phyloP scores from a whole-genome alignment of 2,797 vertebrate species.

The Sylvia borin region DNA sequence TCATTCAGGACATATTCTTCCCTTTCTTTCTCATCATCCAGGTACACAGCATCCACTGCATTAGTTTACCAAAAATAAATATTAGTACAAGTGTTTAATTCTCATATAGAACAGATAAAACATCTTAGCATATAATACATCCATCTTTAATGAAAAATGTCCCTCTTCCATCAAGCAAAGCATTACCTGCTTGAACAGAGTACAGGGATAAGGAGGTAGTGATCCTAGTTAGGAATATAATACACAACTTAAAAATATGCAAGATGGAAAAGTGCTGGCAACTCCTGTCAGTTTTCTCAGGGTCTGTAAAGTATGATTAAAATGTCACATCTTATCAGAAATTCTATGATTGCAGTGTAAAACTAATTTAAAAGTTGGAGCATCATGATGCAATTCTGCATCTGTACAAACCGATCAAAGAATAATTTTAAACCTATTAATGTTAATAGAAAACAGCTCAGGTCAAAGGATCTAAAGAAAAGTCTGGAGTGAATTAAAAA shows the following conservation, averaged over 20 bases:
- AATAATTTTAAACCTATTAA: constrained; percentile 52
- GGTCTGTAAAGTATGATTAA: constrained; percentile 49
- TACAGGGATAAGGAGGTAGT: neutral
- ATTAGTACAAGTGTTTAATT: constrained; percentile 9
- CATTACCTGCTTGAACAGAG: neutral
- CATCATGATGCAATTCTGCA: neutral
- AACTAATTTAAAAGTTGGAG: constrained; percentile 37
- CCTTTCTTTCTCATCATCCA: constrained; percentile 87
- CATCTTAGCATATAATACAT: neutral
- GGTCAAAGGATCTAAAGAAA: constrained; percentile 39
- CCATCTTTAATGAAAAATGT: neutral
- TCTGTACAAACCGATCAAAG: constrained; percentile 46
- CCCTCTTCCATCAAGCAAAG: neutral
- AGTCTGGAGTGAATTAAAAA: constrained; percentile 1
- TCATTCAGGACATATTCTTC: constrained; percentile 92
- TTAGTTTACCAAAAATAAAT: neutral
- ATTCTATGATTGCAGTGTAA: constrained; percentile 10
- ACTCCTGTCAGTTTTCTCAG: neutral
- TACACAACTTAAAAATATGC: neutral
- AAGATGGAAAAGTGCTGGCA: constrained; percentile 33
- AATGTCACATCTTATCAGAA: constrained; percentile 50
- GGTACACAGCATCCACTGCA: constrained; percentile 88
- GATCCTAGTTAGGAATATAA: neutral
- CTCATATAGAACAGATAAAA: neutral
- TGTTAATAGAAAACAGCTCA: constrained; percentile 27